Percentiles rank a stretch among this genome's conserved stretches.
These are phyloP conservation scores for Laspeyria flexula DNA, from an alignment of 2,888 invertebrate genomes.

Conservation along the genomic window DNA sequence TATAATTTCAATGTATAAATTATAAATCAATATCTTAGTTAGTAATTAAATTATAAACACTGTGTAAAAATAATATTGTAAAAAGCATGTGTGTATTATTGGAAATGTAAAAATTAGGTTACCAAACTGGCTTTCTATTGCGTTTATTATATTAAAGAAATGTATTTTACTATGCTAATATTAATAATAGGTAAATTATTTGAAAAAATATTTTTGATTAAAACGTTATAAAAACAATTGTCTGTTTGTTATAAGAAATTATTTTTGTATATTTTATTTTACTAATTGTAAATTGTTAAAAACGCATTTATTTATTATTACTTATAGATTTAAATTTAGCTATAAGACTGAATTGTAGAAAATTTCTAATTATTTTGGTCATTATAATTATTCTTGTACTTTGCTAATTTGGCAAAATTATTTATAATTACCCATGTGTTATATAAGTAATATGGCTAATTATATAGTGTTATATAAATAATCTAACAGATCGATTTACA, in stretches of 20 bases:
- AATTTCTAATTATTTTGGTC: slow-evolving; percentile 13
- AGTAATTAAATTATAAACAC: background rate
- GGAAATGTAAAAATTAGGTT: background rate
- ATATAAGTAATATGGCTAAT: too few species aligned
- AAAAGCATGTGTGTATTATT: background rate
- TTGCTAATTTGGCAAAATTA: too few species aligned
- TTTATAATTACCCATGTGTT: too few species aligned
- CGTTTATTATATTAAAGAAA: background rate
- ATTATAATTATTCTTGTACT: too few species aligned
- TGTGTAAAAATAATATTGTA: background rate
- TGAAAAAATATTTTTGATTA: too few species aligned
- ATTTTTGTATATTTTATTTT: slow-evolving; percentile 46
- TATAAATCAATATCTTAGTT: background rate
- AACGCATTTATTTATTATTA: slow-evolving; percentile 76
- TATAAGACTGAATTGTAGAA: slow-evolving; percentile 60
- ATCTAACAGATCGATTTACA: too few species aligned
- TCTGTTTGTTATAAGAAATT: background rate
- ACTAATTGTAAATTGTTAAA: slow-evolving; percentile 59
- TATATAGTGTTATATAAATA: too few species aligned
- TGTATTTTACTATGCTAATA: background rate
- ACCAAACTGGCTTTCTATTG: background rate
- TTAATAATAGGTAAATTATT: too few species aligned
- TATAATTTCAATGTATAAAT: background rate
- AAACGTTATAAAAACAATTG: background rate
- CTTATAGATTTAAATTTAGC: slow-evolving; percentile 54